Evolutionary conservation across 1,140 invertebrate genomes (phyloP).

Genomic region (Trachymyrmex septentrionalis): DNA sequence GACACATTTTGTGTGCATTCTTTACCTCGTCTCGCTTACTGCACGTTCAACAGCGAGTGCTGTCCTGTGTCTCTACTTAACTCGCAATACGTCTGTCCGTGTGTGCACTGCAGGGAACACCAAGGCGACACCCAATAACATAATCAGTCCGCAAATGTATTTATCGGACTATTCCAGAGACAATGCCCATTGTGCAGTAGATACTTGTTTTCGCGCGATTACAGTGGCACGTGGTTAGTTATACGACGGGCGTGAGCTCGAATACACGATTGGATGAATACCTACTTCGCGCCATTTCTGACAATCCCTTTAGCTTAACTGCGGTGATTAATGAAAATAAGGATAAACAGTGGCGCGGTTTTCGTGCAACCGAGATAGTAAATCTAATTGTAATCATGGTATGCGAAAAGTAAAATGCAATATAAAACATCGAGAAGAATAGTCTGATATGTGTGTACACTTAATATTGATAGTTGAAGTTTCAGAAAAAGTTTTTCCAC

Average conservation of each 20-base stretch:
- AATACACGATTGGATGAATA: background rate
- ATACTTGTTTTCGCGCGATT: conserved; percentile 69
- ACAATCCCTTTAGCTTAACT: background rate
- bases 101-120: conserved; percentile 5
- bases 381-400: background rate
- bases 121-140: conserved; percentile 76
- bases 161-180: conserved; percentile 73
- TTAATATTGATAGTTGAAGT: conserved; percentile 20
- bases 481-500: background rate
- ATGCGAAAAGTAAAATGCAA: background rate
- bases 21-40: conserved; percentile 29
- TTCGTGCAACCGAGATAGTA: background rate
- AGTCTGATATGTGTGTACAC: background rate
- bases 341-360: background rate
- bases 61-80: conserved; percentile 71
- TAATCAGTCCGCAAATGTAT: conserved; percentile 78
- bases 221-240: conserved; percentile 50
- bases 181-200: conserved; percentile 78
- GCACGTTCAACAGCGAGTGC: conserved; percentile 48
- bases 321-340: conserved; percentile 8
- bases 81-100: conserved; percentile 73
- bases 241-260: background rate
- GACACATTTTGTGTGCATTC: conserved; percentile 41
- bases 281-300: background rate
- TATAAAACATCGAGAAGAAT: background rate